These are phyloP conservation scores for Rotaria socialis DNA, from an alignment of 2,888 invertebrate species.

Conservation along the genomic window DNA sequence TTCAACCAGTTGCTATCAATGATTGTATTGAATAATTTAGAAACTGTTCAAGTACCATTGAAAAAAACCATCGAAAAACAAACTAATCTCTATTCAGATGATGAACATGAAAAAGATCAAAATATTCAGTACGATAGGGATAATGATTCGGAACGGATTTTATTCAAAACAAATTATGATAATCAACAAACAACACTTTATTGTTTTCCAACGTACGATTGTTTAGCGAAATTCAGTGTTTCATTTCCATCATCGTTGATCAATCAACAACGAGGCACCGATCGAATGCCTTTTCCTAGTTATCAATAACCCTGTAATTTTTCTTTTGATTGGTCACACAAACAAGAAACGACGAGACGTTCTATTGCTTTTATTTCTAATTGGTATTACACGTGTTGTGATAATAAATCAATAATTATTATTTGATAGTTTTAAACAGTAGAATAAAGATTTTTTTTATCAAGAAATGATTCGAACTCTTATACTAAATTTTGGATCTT, in stretches of 20 bases:
- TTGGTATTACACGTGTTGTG: neutral
- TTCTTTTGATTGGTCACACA: too few species aligned
- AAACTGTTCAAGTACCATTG: conserved; percentile 1
- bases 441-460: too few species aligned
- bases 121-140: neutral
- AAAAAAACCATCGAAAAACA: too few species aligned
- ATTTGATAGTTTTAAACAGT: too few species aligned
- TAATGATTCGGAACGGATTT: neutral
- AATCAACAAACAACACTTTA: neutral
- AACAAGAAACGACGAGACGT: neutral
- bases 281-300: conserved; percentile 6
- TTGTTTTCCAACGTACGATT: conserved; percentile 7
- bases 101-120: neutral
- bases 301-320: neutral
- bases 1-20: neutral
- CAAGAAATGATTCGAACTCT: too few species aligned
- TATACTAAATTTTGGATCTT: too few species aligned
- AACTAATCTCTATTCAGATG: neutral
- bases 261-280: neutral
- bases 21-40: conserved; percentile 29
- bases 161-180: neutral
- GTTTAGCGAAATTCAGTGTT: conserved; percentile 3
- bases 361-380: neutral
- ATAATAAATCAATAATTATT: neutral
- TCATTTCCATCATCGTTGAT: neutral